Conservation (phyloP, 2,113 vertebrate genomes). For the Phylloscopus whistleri region DNA sequence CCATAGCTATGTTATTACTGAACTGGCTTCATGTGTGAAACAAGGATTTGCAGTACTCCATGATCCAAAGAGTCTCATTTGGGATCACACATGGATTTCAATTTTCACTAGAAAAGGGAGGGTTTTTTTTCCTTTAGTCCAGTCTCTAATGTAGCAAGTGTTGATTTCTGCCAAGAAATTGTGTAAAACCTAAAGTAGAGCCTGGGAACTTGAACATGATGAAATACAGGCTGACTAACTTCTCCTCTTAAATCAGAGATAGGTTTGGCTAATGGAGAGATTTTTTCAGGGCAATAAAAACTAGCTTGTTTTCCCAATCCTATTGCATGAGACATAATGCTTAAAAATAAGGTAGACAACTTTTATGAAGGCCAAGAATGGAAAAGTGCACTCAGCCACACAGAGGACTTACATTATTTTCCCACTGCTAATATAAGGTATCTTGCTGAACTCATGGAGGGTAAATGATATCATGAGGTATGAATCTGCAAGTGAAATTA, state of each 20-base stretch:
- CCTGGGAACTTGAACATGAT: background rate
- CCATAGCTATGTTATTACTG: background rate
- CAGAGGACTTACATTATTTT: background rate
- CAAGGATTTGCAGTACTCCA: background rate
- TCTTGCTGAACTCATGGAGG: background rate
- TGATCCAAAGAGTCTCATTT: background rate
- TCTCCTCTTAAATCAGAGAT: background rate
- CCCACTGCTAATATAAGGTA: background rate
- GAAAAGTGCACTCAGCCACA: background rate
- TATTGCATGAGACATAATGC: background rate
- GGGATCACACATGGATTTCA: background rate
- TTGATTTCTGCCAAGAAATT: background rate
- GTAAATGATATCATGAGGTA: background rate
- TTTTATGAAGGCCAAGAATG: background rate
- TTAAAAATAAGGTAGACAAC: background rate
- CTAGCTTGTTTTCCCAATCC: background rate
- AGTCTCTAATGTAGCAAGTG: background rate
- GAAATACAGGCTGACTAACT: background rate
- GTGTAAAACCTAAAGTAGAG: background rate
- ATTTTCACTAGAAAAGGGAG: background rate
- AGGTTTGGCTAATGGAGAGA: background rate
- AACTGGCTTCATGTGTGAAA: background rate
- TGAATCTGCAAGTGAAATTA: background rate
- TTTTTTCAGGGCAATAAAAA: background rate
- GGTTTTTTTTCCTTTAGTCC: background rate